Percentiles rank a stretch among this genome's conserved stretches.
Conservation (phyloP, 2,888 invertebrate genomes). For the Heliconius charithonia region DNA sequence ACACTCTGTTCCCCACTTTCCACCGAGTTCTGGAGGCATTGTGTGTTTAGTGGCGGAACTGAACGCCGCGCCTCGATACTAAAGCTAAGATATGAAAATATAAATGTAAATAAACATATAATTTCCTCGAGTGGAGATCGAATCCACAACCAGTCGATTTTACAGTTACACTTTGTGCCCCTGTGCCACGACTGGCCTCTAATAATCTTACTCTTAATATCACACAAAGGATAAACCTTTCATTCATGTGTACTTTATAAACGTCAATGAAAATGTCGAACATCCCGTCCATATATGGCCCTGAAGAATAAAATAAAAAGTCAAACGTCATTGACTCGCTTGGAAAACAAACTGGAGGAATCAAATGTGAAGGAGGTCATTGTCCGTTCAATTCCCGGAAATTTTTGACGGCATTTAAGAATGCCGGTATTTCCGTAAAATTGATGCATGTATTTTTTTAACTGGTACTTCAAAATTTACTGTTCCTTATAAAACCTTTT, state of each 20-base stretch:
- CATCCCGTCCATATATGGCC: neutral
- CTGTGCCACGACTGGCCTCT: no score
- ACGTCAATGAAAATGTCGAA: neutral
- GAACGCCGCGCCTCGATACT: no score
- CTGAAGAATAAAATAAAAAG: neutral
- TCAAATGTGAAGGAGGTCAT: constrained; percentile 15
- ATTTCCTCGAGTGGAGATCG: no score
- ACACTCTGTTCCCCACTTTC: no score
- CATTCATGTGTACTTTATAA: neutral
- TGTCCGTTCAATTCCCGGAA: constrained; percentile 5
- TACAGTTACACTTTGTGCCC: no score
- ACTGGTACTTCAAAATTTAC: neutral
- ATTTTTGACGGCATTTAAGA: constrained; percentile 12
- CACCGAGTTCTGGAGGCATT: no score
- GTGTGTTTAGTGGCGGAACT: no score
- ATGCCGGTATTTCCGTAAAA: neutral
- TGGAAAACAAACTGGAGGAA: neutral
- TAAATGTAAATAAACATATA: no score
- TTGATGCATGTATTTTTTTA: neutral
- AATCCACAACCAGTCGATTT: no score
- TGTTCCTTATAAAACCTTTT: neutral
- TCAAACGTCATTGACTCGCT: constrained; percentile 6
- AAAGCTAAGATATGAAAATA: no score
- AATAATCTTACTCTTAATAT: no score
- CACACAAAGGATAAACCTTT: neutral